phyloP scores from a whole-genome alignment of 2,797 vertebrate genomes.

The Eulemur rubriventer region DNA sequence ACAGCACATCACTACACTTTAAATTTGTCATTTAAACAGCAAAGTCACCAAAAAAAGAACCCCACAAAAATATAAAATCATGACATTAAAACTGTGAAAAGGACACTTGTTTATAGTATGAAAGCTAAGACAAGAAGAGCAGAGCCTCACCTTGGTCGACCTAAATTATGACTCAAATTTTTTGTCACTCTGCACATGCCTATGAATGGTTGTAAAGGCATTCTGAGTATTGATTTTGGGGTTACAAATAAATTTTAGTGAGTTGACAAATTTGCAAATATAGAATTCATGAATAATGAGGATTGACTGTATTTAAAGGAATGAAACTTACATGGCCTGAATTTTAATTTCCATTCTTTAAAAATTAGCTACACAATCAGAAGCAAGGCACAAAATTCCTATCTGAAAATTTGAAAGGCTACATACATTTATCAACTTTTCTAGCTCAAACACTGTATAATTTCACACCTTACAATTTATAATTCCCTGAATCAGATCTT shows the following conservation, averaged over 20 bases:
- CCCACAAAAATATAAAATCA: not conserved
- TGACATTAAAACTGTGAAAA: not conserved
- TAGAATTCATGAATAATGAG: not conserved
- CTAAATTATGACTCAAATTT: not conserved
- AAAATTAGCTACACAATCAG: not conserved
- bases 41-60: not conserved
- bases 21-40: not conserved
- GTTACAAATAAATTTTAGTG: not conserved
- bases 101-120: not conserved
- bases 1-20: not conserved
- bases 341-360: not conserved
- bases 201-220: not conserved
- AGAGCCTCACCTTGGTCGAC: not conserved
- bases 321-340: not conserved
- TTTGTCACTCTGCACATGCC: not conserved
- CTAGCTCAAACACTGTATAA: not conserved
- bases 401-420: not conserved
- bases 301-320: not conserved
- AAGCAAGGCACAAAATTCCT: not conserved
- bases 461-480: not conserved
- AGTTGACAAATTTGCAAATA: not conserved
- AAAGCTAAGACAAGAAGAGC: not conserved
- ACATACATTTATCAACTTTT: not conserved
- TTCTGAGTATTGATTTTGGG: not conserved
- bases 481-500: not conserved